Conservation (phyloP, 1,140 invertebrate species). For the Habropoda laboriosa region DNA sequence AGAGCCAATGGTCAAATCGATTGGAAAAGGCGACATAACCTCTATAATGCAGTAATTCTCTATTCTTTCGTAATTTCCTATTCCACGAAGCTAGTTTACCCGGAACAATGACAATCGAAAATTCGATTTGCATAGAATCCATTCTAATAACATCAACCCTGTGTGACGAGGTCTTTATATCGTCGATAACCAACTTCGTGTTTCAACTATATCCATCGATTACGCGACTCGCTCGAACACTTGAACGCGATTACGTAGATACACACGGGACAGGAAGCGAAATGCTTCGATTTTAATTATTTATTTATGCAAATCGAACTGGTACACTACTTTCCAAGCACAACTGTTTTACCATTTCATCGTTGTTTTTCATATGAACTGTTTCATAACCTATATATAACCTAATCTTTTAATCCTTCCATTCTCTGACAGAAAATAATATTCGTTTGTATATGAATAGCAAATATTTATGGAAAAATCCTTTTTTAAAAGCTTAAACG, state of each 20-base stretch:
- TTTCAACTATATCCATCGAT: background rate
- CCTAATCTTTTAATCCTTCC: too few species aligned
- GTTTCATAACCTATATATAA: too few species aligned
- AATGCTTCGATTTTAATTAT: background rate
- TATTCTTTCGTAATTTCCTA: background rate
- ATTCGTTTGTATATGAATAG: too few species aligned
- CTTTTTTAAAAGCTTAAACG: too few species aligned
- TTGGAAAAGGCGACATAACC: background rate
- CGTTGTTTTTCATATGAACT: background rate
- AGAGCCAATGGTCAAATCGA: background rate
- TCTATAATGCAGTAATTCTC: slow-evolving; percentile 14
- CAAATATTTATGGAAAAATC: too few species aligned
- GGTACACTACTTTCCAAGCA: background rate
- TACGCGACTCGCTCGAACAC: background rate
- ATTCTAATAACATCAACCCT: too few species aligned
- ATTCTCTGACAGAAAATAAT: too few species aligned
- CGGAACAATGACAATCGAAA: background rate
- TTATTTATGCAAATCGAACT: background rate
- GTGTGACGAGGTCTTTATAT: background rate
- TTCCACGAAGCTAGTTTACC: too few species aligned
- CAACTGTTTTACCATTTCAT: background rate
- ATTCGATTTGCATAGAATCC: too few species aligned
- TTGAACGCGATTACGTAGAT: background rate
- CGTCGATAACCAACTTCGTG: background rate
- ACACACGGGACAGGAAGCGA: background rate